Conservation (phyloP, 2,113 vertebrate genomes). For the Stigmatopora argus region DNA sequence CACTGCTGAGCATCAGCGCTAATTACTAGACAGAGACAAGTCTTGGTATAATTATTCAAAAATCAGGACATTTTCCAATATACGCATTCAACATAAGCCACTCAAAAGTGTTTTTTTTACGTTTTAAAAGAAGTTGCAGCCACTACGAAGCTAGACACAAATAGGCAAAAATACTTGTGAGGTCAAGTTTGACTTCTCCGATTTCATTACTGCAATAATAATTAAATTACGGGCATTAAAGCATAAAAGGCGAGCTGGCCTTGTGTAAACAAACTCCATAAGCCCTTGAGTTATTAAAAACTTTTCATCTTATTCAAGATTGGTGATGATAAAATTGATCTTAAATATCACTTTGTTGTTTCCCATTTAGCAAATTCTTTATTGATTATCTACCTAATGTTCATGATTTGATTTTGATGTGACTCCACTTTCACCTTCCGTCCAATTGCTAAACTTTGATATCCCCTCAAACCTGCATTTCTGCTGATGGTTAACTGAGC, state of each 20-base stretch:
- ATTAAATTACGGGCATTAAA: slow-evolving; percentile 9
- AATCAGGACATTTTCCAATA: slow-evolving; percentile 65
- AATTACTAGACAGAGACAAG: slow-evolving; percentile 71
- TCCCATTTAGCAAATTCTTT: neutral
- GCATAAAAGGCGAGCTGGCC: slow-evolving; percentile 11
- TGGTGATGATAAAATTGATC: slow-evolving; percentile 10
- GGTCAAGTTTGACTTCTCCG: slow-evolving; percentile 27
- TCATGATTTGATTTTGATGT: slow-evolving; percentile 37
- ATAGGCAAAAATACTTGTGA: slow-evolving; percentile 7
- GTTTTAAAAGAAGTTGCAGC: slow-evolving; percentile 42
- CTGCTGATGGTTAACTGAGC: slow-evolving; percentile 57
- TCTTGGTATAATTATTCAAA: slow-evolving; percentile 65
- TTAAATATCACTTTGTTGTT: slow-evolving; percentile 7
- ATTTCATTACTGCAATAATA: slow-evolving; percentile 20
- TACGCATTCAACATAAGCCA: slow-evolving; percentile 51
- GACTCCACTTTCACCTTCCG: slow-evolving; percentile 49
- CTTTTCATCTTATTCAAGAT: slow-evolving; percentile 57
- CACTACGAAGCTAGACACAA: slow-evolving; percentile 27
- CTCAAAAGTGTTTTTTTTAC: slow-evolving; percentile 55
- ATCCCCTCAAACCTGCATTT: slow-evolving; percentile 60
- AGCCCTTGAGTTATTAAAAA: slow-evolving; percentile 57
- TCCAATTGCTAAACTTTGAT: slow-evolving; percentile 51
- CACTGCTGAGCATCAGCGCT: slow-evolving; percentile 66
- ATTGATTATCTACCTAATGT: neutral
- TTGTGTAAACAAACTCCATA: slow-evolving; percentile 58